Base-by-base conservation (phyloP, 2,888 invertebrate species). In the Calephelis perditalis region DNA sequence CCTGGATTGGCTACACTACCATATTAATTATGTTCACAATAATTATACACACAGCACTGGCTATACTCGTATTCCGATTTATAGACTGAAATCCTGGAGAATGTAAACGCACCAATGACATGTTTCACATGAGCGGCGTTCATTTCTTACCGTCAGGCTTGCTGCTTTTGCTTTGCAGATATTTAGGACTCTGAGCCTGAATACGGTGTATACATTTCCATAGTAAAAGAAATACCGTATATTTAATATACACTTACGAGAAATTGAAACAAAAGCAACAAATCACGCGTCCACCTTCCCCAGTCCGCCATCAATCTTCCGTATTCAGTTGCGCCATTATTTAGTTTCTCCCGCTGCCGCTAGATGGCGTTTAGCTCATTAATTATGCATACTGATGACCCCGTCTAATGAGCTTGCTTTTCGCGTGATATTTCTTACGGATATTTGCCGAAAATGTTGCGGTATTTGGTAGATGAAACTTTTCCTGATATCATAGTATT, bases 301-400 rank as follows among this genome's bases (percentile, higher is more conserved):
- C 52, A 49, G 56, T 55, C 62, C 57, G 66, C 61, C 61, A 86
- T 87, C 84, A 80, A 86, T 86, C 83, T 70, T 67, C 67, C 63
- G 64, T 68, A 68, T 62, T 67, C 68, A 70, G 66, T 63, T 64
- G 61, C 65, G 65, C 75, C 75, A 75, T 79, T 74, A 81, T 74
- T 76, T 77, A 82, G 86, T 88, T 81, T 79, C 66, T 73, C 76
- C 76, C 70, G 73, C 72, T 73, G 66, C 77, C 79, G 78, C 74
- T 82, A 86, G 89, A 82, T 88, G 87, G 85, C 78, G 80, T 70
- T 74, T 63, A 76, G 73, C 92, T 93, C 91, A 94, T 94, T 93
- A 91, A 93, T 94, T 94, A 94, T 94, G 94, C 93, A 94, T 94
- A 94, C 94, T 94, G 94, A 94, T 94, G 94, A 93, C 93, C 91